Percentiles rank a stretch among this genome's conserved stretches.
Evolutionary conservation across 2,113 vertebrate genomes (phyloP).

Genomic region (Aegithalos caudatus): DNA sequence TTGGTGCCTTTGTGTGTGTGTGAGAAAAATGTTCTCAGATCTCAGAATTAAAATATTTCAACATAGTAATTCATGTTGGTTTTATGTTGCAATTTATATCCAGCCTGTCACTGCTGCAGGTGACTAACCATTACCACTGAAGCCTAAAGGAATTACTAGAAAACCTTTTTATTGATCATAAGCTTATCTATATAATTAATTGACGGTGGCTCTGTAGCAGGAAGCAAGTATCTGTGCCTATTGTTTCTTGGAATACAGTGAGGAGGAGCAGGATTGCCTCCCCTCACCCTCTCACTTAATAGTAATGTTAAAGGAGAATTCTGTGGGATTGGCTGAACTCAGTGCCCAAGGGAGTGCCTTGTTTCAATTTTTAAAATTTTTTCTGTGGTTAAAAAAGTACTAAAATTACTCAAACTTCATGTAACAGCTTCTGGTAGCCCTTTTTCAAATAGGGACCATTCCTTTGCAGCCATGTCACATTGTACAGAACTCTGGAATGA

Average conservation of each 20-base stretch:
- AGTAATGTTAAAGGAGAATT: background rate
- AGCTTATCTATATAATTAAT: background rate
- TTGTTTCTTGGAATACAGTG: rapidly evolving
- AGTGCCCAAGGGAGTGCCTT: background rate
- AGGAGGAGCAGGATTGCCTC: background rate
- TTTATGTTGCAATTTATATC: background rate
- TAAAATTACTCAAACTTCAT: background rate
- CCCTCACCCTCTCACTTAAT: background rate
- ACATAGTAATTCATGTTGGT: background rate
- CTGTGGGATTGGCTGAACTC: background rate
- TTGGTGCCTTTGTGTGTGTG: background rate
- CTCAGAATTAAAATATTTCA: background rate
- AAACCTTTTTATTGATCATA: background rate
- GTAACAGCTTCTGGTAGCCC: background rate
- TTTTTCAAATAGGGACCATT: rapidly evolving
- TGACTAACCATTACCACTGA: background rate
- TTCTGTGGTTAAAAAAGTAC: background rate
- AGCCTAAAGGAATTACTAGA: background rate
- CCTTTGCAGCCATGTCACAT: background rate
- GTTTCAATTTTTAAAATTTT: background rate
- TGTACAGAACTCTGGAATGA: background rate
- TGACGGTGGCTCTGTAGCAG: background rate
- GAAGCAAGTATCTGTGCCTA: background rate
- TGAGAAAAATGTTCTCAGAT: background rate
- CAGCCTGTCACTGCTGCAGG: background rate